Conservation (phyloP, 2,888 invertebrate genomes). For the Vesta saturnalis region DNA sequence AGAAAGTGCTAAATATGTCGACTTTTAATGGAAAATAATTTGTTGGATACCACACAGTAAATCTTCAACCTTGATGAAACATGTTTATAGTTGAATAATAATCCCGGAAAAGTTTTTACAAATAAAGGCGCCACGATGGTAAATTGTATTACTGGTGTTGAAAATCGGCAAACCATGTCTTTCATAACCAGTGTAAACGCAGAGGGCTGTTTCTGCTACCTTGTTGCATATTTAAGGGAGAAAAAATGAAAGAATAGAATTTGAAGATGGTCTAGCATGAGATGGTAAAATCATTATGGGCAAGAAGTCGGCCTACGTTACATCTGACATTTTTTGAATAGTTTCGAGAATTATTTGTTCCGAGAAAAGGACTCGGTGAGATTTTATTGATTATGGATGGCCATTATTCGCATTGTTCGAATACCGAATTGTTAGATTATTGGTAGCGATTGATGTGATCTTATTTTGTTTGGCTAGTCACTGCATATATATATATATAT, state of each 20-base stretch:
- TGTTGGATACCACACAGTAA: not conserved
- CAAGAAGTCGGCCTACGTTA: not conserved
- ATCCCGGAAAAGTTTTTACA: not conserved
- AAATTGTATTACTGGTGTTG: not conserved
- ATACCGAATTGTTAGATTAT: conserved; percentile 11
- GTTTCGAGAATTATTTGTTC: conserved; percentile 12
- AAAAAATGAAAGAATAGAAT: not conserved
- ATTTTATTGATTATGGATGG: not conserved
- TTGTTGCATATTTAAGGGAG: not conserved
- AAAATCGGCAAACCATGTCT: not conserved
- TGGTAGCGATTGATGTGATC: conserved; percentile 2
- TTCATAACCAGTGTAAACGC: not conserved
- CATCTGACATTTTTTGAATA: conserved; percentile 1
- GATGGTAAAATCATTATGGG: not conserved
- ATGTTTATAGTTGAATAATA: not conserved
- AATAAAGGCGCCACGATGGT: not conserved
- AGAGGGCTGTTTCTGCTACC: not conserved
- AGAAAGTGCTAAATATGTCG: not conserved
- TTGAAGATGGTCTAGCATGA: not conserved
- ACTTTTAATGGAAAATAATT: too few species aligned
- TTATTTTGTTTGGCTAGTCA: conserved; percentile 12
- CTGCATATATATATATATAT: too few species aligned
- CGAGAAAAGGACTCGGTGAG: too few species aligned
- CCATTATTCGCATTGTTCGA: conserved; percentile 9
- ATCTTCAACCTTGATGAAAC: not conserved